phyloP scores from a whole-genome alignment of 1,140 invertebrate genomes.

The Sitobion miscanthi region DNA sequence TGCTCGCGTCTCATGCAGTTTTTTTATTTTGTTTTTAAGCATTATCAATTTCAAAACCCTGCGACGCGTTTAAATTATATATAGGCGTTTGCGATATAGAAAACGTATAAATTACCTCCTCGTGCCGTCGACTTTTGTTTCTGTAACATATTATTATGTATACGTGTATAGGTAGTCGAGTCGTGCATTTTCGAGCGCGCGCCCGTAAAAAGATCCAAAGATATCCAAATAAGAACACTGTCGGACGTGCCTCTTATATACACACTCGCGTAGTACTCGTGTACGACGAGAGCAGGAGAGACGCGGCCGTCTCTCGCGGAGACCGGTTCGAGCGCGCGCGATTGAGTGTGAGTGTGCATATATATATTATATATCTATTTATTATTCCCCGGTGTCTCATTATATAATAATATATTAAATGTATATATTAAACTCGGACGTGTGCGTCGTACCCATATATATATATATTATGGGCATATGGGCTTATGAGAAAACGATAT shows the following conservation, averaged over 20 bases:
- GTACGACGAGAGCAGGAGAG: not conserved
- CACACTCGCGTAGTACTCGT: not conserved
- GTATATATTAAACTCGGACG: not conserved
- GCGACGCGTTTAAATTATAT: not conserved
- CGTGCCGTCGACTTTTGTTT: constrained; percentile 11
- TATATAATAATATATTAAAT: constrained; percentile 5
- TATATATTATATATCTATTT: constrained; percentile 1
- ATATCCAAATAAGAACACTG: constrained; percentile 38
- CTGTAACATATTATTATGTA: constrained; percentile 2
- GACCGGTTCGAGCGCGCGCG: constrained; percentile 2
- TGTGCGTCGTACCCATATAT: not conserved
- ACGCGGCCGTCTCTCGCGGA: not conserved
- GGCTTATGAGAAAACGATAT: not conserved
- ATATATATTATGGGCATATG: not conserved
- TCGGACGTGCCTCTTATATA: not conserved
- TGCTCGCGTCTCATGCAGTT: not conserved
- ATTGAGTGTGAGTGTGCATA: not conserved
- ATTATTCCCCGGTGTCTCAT: not conserved
- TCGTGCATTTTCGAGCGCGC: constrained; percentile 11
- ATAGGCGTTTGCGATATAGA: not conserved
- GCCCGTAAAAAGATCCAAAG: constrained; percentile 2
- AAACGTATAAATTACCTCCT: constrained; percentile 11
- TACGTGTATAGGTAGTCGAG: not conserved
- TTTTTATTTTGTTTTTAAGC: not conserved
- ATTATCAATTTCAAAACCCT: not conserved